These are phyloP conservation scores for Xenotilapia caudafasciata DNA, from an alignment of 2,113 vertebrate genomes.

Conservation along the genomic window DNA sequence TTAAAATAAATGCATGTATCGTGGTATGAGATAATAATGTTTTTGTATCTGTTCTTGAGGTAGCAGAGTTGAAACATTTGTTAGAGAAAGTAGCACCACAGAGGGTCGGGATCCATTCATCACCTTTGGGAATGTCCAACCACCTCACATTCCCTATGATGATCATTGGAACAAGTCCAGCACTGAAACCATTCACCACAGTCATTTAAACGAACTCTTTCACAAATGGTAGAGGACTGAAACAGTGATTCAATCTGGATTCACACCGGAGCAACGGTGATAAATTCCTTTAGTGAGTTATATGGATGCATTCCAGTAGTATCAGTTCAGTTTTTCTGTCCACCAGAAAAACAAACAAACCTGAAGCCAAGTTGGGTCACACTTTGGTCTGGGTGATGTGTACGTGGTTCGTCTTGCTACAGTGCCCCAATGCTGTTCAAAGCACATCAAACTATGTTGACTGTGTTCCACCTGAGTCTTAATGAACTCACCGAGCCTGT, in stretches of 20 bases:
- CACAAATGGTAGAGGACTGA: background rate
- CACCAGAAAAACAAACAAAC: background rate
- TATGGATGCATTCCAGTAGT: background rate
- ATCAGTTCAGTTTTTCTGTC: background rate
- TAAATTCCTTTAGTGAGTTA: background rate
- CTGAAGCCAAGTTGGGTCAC: background rate
- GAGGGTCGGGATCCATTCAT: background rate
- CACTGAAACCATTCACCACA: background rate
- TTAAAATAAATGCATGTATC: background rate
- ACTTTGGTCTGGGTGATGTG: background rate
- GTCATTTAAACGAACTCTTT: background rate
- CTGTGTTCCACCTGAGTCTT: background rate
- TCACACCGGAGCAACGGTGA: background rate
- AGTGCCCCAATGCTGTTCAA: background rate
- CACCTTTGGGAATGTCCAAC: background rate
- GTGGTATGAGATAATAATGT: background rate
- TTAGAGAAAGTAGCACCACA: background rate
- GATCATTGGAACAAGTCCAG: background rate
- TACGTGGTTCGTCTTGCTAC: background rate
- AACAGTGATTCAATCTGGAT: background rate
- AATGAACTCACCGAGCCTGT: background rate
- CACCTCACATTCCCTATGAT: background rate
- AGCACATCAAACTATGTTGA: background rate
- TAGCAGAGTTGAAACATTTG: background rate
- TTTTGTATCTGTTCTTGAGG: background rate